Base-by-base conservation (phyloP, 1,140 invertebrate genomes). In the Himalopsyche phryganea region DNA sequence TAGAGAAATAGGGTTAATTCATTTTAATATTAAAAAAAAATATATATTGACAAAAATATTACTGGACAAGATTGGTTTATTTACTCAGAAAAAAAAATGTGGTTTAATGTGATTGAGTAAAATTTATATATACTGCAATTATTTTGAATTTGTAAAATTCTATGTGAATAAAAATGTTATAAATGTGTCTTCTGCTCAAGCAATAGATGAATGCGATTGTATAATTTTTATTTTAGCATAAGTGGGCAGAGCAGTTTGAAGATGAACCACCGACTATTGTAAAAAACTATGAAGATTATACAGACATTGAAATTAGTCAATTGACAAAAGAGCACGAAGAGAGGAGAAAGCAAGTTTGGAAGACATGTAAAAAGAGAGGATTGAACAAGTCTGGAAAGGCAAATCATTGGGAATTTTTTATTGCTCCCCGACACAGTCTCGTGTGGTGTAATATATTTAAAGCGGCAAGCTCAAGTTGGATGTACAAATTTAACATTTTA, bases 371-470 rank as follows among this genome's bases (percentile, higher is more conserved):
- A 1, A 65, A 65, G 42, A 17, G 58, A 19, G 49, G 50, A 14
- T 47, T 65, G 40, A 53, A 61, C 15, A 36, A 32, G 14, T 63
- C 61, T 6, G 66, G 71, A 38, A 46, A 57, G 10, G 70, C 76
- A 11, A 78, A 78, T 53, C 71, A 69, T 36, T 87, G 86, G 80
- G 87, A 89, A 67, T 89, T 89, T 68, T 85, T 89, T 65, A 82
- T 88, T 44, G 87, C 86, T 66, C 81, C 82, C 41, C 80, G 81
- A 28, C 82, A 88, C 62, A 85, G 83, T 63, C 68, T 89, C 13
- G 84, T 88, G 7, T 89, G 87, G 87, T 90, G 87, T 68, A 89
- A 88, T 68, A 81, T 90, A 49, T 90, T 88, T 68, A 89, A 90
- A 78, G 88, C 88, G 32, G 88, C 87, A 6, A 88, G 86, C 60